Conservation (phyloP, 92 coral and sea anemone genomes). For the Phenganax stokvisi region DNA sequence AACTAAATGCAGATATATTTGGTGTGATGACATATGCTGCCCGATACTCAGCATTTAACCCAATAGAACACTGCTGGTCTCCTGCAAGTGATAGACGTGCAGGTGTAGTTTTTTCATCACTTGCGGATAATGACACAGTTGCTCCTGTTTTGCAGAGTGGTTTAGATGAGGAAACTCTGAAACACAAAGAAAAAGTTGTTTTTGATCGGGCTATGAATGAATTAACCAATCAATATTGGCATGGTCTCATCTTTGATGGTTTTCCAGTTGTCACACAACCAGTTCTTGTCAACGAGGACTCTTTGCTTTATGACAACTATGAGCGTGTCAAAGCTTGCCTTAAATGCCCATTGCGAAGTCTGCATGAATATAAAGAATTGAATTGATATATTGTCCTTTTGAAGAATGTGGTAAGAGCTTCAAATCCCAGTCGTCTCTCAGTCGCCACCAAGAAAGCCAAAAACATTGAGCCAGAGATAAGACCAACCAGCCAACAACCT, state of each 20-base stretch:
- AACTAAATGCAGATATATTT: slow-evolving; percentile 21
- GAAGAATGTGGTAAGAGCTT: slow-evolving; percentile 26
- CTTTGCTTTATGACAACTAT: slow-evolving; percentile 21
- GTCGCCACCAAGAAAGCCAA: slow-evolving; percentile 8
- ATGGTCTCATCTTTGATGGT: slow-evolving; percentile 33
- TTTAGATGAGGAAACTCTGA: slow-evolving; percentile 22
- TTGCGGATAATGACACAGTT: slow-evolving; percentile 24
- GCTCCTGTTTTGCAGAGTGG: slow-evolving; percentile 40
- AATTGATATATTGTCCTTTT: slow-evolving; percentile 5
- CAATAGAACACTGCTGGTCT: slow-evolving; percentile 23
- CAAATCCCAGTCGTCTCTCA: slow-evolving; percentile 14
- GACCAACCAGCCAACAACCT: not conserved
- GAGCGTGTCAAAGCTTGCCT: slow-evolving; percentile 28
- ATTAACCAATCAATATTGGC: slow-evolving; percentile 31
- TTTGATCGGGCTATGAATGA: slow-evolving; percentile 45
- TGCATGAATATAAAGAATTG: slow-evolving; percentile 18
- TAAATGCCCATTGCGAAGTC: slow-evolving; percentile 33
- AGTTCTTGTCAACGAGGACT: slow-evolving; percentile 28
- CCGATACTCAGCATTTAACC: slow-evolving; percentile 15
- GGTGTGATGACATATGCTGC: slow-evolving; percentile 17
- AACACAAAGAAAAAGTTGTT: slow-evolving; percentile 35
- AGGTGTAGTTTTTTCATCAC: slow-evolving; percentile 27
- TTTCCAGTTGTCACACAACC: slow-evolving; percentile 34
- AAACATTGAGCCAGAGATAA: slow-evolving; percentile 18
- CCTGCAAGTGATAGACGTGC: slow-evolving; percentile 37